These are phyloP conservation scores for Myotis vivesi DNA, from an alignment of 2,797 vertebrate species.

Conservation along the genomic window DNA sequence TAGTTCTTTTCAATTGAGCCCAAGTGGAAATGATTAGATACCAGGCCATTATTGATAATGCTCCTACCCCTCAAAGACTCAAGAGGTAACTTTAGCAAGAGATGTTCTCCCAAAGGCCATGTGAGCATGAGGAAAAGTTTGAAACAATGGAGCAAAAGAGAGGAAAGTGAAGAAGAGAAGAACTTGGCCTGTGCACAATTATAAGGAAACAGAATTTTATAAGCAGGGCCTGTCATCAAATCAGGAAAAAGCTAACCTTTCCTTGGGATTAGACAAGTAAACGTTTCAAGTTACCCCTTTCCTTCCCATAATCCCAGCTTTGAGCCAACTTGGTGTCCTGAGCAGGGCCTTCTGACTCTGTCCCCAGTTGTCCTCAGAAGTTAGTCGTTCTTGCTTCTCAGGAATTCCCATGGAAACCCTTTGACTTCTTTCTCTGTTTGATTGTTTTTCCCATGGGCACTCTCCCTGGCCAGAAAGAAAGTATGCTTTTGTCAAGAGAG, in stretches of 20 bases:
- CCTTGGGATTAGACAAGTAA: not conserved
- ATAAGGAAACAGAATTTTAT: slow-evolving; percentile 9
- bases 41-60: not conserved
- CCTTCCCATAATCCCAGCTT: not conserved
- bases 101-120: not conserved
- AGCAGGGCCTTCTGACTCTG: not conserved
- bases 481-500: not conserved
- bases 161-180: not conserved
- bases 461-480: not conserved
- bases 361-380: not conserved
- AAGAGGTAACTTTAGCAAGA: not conserved
- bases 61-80: not conserved
- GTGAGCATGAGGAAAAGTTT: not conserved
- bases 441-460: not conserved
- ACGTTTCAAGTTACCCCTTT: not conserved
- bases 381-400: not conserved
- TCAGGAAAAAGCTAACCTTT: slow-evolving; percentile 11
- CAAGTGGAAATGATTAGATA: slow-evolving; percentile 41
- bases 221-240: not conserved
- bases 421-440: not conserved
- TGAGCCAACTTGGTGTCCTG: not conserved
- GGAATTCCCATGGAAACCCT: not conserved
- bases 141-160: not conserved
- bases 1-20: slow-evolving; percentile 31
- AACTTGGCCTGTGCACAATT: not conserved